Evolutionary conservation across 1,140 invertebrate genomes (phyloP).

Genomic region (Penaeus japonicus): DNA sequence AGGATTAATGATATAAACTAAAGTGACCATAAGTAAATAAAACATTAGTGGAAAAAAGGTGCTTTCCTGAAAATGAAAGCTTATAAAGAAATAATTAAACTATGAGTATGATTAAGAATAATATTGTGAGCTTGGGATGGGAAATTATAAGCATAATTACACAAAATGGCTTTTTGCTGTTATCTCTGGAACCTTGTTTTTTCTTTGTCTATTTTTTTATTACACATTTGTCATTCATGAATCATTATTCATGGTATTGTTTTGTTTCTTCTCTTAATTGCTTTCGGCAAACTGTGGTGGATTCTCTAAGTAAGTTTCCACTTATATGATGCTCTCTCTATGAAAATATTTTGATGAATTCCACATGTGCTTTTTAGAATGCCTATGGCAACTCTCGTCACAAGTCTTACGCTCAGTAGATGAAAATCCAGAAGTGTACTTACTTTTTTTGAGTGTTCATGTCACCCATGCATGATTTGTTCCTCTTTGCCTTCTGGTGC

Average conservation of each 20-base stretch:
- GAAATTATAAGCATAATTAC: too few relatives aligned
- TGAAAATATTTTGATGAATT: slow-evolving; percentile 15
- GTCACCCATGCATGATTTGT: slow-evolving; percentile 3
- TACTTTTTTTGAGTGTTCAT: background rate
- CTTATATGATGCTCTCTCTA: slow-evolving; percentile 31
- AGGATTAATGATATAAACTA: too few relatives aligned
- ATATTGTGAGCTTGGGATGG: too few relatives aligned
- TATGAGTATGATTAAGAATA: too few relatives aligned
- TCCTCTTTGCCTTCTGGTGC: background rate
- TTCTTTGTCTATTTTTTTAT: background rate
- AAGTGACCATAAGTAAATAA: too few relatives aligned
- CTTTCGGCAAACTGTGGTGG: slow-evolving; percentile 43
- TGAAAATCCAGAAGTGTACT: too few relatives aligned
- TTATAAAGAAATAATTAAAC: too few relatives aligned
- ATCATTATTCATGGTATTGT: slow-evolving; percentile 28
- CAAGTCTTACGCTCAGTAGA: background rate
- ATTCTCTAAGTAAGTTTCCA: slow-evolving; percentile 41
- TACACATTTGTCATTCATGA: background rate
- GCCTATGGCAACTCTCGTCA: slow-evolving; percentile 15
- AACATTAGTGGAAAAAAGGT: too few relatives aligned
- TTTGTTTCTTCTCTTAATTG: slow-evolving; percentile 35
- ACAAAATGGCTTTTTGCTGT: too few relatives aligned
- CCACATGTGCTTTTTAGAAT: slow-evolving; percentile 23
- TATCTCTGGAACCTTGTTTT: too few relatives aligned
- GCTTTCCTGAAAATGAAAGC: too few relatives aligned